These are phyloP conservation scores for Cephalopterus ornatus DNA, from an alignment of 2,113 vertebrate species.

Conservation along the genomic window DNA sequence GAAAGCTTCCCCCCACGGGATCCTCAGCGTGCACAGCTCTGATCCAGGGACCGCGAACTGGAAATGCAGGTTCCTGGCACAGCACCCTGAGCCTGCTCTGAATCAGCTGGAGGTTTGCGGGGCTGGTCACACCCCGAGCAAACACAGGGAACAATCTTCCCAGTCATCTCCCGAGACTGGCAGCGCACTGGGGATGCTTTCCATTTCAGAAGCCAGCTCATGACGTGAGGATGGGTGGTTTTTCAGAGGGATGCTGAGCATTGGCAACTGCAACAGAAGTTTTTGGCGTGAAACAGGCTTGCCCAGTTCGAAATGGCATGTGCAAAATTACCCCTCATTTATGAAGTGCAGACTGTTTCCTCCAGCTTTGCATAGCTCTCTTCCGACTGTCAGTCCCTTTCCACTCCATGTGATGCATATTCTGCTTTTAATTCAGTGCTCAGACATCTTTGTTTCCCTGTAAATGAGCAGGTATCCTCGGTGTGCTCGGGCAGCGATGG, in stretches of 20 bases:
- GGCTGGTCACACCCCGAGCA: not conserved
- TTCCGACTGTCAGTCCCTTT: not conserved
- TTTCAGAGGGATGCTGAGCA: not conserved
- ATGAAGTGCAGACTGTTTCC: not conserved
- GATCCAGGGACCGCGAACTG: conserved; percentile 9
- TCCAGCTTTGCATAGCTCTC: not conserved
- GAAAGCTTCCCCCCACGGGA: not conserved
- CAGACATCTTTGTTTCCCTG: not conserved
- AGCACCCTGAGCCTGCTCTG: not conserved
- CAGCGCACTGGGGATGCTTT: conserved; percentile 2
- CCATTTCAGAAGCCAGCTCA: not conserved
- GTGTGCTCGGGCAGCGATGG: not conserved
- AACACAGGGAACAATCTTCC: not conserved
- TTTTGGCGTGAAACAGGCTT: conserved; percentile 7
- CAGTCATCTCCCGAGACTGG: not conserved
- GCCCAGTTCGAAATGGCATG: not conserved
- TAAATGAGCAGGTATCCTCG: not conserved
- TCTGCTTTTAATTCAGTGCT: not conserved
- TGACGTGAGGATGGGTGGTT: not conserved
- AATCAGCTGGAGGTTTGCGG: conserved; percentile 22
- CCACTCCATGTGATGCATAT: not conserved
- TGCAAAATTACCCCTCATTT: not conserved
- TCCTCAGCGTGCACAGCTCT: not conserved
- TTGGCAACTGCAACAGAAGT: not conserved
- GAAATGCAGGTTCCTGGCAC: conserved; percentile 58